A percentile compares a stretch with the other conserved stretches of the same genome.
Conservation (phyloP, 2,888 invertebrate species). For the Tricholauxania praeusta region DNA sequence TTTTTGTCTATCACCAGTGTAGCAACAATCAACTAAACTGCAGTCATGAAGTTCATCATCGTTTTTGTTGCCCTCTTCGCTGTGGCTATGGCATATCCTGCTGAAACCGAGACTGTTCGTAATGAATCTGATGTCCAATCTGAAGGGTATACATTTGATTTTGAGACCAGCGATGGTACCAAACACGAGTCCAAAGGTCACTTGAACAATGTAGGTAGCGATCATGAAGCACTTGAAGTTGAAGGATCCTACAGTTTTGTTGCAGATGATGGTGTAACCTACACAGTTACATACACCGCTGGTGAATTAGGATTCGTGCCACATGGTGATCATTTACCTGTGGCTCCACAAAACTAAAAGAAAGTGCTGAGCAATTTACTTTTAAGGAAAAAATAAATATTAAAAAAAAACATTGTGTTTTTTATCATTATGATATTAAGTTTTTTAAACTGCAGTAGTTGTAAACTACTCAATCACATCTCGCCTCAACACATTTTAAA, state of each 20-base stretch:
- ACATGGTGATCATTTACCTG: slow-evolving; percentile 50
- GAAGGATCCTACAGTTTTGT: slow-evolving; percentile 69
- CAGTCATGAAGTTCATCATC: slow-evolving; percentile 55
- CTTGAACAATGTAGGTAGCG: slow-evolving; percentile 69
- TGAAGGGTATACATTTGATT: slow-evolving; percentile 46
- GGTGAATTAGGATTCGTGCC: slow-evolving; percentile 67
- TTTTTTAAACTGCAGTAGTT: too few species aligned
- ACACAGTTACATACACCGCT: slow-evolving; percentile 69
- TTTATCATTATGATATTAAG: too few species aligned
- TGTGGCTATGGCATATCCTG: slow-evolving; percentile 47
- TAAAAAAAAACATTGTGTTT: too few species aligned
- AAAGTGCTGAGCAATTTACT: too few species aligned
- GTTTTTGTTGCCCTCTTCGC: slow-evolving; percentile 52
- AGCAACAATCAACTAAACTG: neutral
- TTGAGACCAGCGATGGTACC: slow-evolving; percentile 69
- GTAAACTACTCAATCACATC: too few species aligned
- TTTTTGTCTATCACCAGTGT: too few species aligned
- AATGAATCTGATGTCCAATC: slow-evolving; percentile 41
- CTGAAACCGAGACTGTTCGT: slow-evolving; percentile 49
- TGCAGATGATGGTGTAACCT: slow-evolving; percentile 71
- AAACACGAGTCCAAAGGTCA: slow-evolving; percentile 69
- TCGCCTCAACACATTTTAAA: too few species aligned
- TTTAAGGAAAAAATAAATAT: too few species aligned
- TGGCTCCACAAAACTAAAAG: too few species aligned
- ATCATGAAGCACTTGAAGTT: slow-evolving; percentile 68